A percentile compares a stretch with the other conserved stretches of the same genome.
phyloP scores from a whole-genome alignment of 2,113 vertebrate genomes.

The Okapia johnstoni region DNA sequence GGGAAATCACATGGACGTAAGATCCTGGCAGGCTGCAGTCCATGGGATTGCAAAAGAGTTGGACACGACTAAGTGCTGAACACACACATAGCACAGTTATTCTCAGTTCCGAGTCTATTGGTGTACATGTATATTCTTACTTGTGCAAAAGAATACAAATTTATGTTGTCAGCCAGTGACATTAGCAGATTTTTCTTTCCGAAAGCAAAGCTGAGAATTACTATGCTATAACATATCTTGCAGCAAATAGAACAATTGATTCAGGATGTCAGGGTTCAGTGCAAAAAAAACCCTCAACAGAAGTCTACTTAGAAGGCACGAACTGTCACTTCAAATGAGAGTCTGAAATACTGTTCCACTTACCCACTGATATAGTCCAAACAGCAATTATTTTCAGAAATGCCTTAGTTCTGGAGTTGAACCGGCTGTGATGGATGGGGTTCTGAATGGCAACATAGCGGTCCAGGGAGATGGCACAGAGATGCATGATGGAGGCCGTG shows the following conservation, averaged over 20 bases:
- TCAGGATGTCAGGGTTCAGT: not conserved
- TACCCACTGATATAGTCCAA: conserved; percentile 96
- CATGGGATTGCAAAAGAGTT: not conserved
- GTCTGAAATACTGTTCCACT: conserved; percentile 71
- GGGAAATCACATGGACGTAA: not conserved
- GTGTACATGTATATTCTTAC: not conserved
- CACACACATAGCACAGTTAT: not conserved
- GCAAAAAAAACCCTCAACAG: not conserved
- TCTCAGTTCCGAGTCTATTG: not conserved
- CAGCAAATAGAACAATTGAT: conserved; percentile 9
- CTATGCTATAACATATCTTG: not conserved
- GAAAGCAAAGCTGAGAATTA: conserved; percentile 30
- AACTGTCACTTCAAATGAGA: conserved; percentile 37
- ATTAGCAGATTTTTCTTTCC: not conserved
- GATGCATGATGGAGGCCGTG: conserved; percentile 98
- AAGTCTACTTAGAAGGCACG: conserved; percentile 22
- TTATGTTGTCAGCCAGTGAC: not conserved
- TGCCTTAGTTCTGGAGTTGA: conserved; percentile 95
- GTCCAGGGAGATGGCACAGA: conserved; percentile 97
- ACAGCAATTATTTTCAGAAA: conserved; percentile 95
- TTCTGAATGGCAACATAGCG: conserved; percentile 95
- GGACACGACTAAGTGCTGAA: not conserved
- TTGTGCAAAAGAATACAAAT: not conserved
- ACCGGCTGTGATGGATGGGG: conserved; percentile 95
- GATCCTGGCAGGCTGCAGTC: not conserved